These are phyloP conservation scores for Cydia strobilella DNA, from an alignment of 1,140 invertebrate genomes.

Conservation along the genomic window DNA sequence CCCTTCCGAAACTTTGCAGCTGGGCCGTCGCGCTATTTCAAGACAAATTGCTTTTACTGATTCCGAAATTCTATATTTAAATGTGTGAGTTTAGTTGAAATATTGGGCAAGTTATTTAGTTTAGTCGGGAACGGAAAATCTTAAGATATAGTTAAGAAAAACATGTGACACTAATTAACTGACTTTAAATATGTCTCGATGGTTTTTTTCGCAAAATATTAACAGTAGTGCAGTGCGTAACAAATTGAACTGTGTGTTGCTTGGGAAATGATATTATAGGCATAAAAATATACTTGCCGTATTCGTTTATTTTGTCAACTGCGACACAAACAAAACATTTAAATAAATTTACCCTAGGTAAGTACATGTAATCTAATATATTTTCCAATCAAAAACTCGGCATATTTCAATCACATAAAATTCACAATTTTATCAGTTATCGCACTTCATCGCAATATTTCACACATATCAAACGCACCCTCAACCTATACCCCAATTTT, in stretches of 20 bases:
- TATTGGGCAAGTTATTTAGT: neutral
- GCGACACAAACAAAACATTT: neutral
- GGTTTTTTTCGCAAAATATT: too few relatives aligned
- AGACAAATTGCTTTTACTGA: constrained; percentile 73
- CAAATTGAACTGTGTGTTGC: too few relatives aligned
- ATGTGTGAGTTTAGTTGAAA: constrained; percentile 25
- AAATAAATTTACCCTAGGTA: neutral
- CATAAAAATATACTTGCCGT: too few relatives aligned
- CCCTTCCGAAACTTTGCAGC: constrained; percentile 72
- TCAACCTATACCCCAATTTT: constrained; percentile 62
- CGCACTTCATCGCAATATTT: constrained; percentile 51
- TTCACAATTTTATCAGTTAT: constrained; percentile 33
- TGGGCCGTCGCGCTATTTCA: constrained; percentile 72
- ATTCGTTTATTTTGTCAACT: too few relatives aligned
- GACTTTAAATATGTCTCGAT: too few relatives aligned
- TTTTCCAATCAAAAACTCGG: neutral
- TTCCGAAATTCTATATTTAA: constrained; percentile 44
- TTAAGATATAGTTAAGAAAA: neutral
- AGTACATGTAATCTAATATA: neutral
- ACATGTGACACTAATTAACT: too few relatives aligned
- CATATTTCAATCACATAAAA: constrained; percentile 34
- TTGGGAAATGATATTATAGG: too few relatives aligned
- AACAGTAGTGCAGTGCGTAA: too few relatives aligned
- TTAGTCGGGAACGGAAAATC: neutral
- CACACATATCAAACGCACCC: constrained; percentile 61